Evolutionary conservation across 2,888 invertebrate genomes (phyloP).

Genomic region (Heteromurus nitidus): DNA sequence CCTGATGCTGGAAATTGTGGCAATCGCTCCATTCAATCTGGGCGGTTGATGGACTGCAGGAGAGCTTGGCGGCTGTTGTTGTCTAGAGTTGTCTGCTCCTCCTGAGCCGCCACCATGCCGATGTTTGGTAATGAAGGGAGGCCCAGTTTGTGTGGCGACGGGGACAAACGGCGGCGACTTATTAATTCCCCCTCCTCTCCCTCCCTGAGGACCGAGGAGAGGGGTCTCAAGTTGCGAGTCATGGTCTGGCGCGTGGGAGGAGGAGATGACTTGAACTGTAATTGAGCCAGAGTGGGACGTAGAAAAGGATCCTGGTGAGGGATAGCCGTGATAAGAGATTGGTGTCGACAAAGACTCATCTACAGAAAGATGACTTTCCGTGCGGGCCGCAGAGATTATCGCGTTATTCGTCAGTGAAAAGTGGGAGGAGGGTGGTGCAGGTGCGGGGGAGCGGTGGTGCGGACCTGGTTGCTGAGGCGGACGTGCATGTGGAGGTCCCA

Average conservation of each 20-base stretch:
- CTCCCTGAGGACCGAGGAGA: slow-evolving; percentile 76
- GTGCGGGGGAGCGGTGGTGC: slow-evolving; percentile 43
- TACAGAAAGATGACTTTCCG: slow-evolving; percentile 75
- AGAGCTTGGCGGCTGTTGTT: slow-evolving; percentile 56
- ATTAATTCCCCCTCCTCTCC: slow-evolving; percentile 51
- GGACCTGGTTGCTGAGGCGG: slow-evolving; percentile 47
- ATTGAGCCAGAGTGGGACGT: slow-evolving; percentile 76
- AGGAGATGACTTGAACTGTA: slow-evolving; percentile 81
- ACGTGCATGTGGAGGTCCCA: slow-evolving; percentile 64
- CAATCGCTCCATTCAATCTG: slow-evolving; percentile 64
- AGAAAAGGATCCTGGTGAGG: slow-evolving; percentile 74
- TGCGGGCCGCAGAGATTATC: slow-evolving; percentile 75
- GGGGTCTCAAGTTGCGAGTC: slow-evolving; percentile 80
- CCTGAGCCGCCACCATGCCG: too few species aligned
- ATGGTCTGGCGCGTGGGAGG: slow-evolving; percentile 79
- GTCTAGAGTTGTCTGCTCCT: slow-evolving; percentile 40
- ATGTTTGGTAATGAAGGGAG: slow-evolving; percentile 49
- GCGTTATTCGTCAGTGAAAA: slow-evolving; percentile 65
- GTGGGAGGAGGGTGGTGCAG: slow-evolving; percentile 65
- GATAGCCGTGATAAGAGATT: slow-evolving; percentile 74
- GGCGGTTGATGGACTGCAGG: slow-evolving; percentile 56
- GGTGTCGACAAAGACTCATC: slow-evolving; percentile 77
- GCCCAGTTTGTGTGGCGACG: slow-evolving; percentile 52
- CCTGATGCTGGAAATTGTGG: slow-evolving; percentile 73
- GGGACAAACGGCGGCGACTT: slow-evolving; percentile 70